Percentiles rank a stretch among this genome's conserved stretches.
These are phyloP conservation scores for Pomacea canaliculata DNA, from an alignment of 2,888 invertebrate genomes.

Conservation along the genomic window DNA sequence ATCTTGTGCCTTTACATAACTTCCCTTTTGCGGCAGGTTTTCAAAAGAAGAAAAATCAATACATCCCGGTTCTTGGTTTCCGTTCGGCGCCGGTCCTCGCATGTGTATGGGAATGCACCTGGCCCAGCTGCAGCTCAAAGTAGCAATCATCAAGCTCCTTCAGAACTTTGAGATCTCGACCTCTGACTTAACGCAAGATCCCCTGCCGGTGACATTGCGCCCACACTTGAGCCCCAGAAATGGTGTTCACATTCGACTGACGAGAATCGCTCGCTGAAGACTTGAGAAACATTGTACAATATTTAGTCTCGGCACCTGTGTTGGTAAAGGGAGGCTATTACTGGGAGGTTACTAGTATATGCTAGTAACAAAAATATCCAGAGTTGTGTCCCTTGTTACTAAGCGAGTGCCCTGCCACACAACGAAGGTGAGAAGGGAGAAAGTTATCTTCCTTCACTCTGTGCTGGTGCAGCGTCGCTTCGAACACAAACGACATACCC, in stretches of 20 bases:
- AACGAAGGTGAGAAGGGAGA: too few species aligned
- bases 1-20: not conserved
- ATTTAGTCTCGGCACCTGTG: too few species aligned
- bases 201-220: slow-evolving; percentile 25
- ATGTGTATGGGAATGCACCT: slow-evolving; percentile 50
- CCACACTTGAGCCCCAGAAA: slow-evolving; percentile 26
- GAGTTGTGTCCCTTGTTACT: too few species aligned
- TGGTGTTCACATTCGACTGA: slow-evolving; percentile 26
- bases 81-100: slow-evolving; percentile 53
- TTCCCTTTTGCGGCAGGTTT: slow-evolving; percentile 37
- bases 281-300: too few species aligned
- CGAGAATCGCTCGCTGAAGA: not conserved
- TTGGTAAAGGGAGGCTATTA: too few species aligned
- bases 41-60: slow-evolving; percentile 29
- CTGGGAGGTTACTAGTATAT: too few species aligned
- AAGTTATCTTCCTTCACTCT: too few species aligned
- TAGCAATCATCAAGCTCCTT: slow-evolving; percentile 41
- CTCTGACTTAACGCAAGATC: slow-evolving; percentile 41
- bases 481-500: too few species aligned
- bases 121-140: slow-evolving; percentile 41
- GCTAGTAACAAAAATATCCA: too few species aligned
- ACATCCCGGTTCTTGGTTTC: slow-evolving; percentile 43
- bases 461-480: too few species aligned
- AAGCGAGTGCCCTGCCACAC: too few species aligned
- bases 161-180: slow-evolving; percentile 36